Percentiles rank a stretch among this genome's conserved stretches.
These are phyloP conservation scores for Drosophila paranaensis DNA, from an alignment of 2,888 invertebrate species.

Conservation along the genomic window DNA sequence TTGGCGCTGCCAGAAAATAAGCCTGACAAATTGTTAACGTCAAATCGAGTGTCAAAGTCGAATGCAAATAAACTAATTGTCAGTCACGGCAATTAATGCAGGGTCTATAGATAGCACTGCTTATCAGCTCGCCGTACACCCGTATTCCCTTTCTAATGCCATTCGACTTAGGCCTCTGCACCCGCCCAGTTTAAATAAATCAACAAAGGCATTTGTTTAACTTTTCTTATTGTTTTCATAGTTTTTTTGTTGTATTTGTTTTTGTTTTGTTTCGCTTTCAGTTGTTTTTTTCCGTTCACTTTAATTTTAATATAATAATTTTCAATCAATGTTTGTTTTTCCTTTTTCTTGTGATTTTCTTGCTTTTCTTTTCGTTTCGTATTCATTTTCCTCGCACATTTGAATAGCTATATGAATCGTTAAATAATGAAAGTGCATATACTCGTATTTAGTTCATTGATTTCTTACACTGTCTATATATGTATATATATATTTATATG, in stretches of 20 bases:
- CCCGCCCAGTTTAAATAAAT: conserved; percentile 25
- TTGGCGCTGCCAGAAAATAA: conserved; percentile 26
- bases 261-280: conserved; percentile 20
- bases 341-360: conserved; percentile 15
- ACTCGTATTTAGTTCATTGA: conserved; percentile 31
- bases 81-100: conserved; percentile 30
- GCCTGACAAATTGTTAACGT: conserved; percentile 68
- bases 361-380: conserved; percentile 18
- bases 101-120: conserved; percentile 37
- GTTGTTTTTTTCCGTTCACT: conserved; percentile 39
- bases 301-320: conserved; percentile 75
- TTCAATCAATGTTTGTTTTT: conserved; percentile 60
- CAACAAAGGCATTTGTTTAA: conserved; percentile 34
- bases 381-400: conserved; percentile 25
- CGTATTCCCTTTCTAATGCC: conserved; percentile 1
- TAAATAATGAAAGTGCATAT: conserved; percentile 68
- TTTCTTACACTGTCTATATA: conserved; percentile 31
- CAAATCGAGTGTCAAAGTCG: conserved; percentile 35
- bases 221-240: conserved; percentile 34
- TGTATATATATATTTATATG: conserved; percentile 35
- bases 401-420: conserved; percentile 46
- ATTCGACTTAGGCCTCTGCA: conserved; percentile 3
- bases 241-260: conserved; percentile 41
- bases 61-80: conserved; percentile 42
- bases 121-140: conserved; percentile 36